A percentile compares a stretch with the other conserved stretches of the same genome.
phyloP scores from a whole-genome alignment of 2,113 vertebrate species.

The Apodemus speciosus region DNA sequence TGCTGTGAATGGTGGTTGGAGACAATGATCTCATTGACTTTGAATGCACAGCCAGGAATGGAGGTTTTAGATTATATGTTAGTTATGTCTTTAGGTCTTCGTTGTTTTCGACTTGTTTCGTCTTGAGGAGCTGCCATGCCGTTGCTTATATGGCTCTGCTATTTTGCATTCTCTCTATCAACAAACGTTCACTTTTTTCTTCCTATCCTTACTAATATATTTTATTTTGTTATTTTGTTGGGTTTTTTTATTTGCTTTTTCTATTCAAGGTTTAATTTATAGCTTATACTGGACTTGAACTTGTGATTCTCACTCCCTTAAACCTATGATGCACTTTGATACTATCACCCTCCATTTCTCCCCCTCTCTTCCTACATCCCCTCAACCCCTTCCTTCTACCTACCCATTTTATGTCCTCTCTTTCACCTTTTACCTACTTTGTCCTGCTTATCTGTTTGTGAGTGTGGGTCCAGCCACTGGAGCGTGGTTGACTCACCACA shows the following conservation, averaged over 20 bases:
- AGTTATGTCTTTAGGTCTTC: neutral
- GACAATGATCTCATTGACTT: neutral
- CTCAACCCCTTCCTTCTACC: neutral
- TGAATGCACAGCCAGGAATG: neutral
- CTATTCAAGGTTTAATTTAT: neutral
- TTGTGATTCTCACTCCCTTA: neutral
- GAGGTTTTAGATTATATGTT: neutral
- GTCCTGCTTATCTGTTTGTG: rapidly evolving
- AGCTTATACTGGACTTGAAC: too few species aligned
- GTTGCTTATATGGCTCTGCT: neutral
- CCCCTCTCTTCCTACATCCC: neutral
- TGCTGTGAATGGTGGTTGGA: neutral
- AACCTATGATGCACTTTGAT: neutral
- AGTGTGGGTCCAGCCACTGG: neutral
- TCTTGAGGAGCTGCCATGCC: too few species aligned
- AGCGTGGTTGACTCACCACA: neutral
- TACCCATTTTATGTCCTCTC: neutral
- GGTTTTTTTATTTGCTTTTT: neutral
- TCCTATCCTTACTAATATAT: too few species aligned
- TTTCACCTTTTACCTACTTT: neutral
- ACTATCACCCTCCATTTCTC: neutral
- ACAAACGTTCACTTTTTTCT: neutral
- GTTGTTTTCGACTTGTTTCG: neutral
- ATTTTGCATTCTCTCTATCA: neutral
- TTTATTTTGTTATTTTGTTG: neutral